These are phyloP conservation scores for Epinephelus lanceolatus DNA, from an alignment of 2,113 vertebrate species.

Conservation along the genomic window DNA sequence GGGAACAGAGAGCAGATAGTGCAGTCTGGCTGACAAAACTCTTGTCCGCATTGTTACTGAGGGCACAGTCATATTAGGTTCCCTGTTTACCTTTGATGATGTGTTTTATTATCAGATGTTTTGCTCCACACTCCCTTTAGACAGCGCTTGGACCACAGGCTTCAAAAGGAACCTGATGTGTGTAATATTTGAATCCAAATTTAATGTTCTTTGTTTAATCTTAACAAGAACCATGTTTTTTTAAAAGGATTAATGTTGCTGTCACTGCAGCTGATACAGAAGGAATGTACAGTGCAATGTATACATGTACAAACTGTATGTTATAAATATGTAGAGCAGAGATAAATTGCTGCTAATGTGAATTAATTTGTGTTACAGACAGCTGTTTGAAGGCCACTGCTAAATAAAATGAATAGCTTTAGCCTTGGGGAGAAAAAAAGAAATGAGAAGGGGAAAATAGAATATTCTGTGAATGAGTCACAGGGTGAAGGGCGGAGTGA, in stretches of 20 bases:
- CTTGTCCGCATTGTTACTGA: constrained; percentile 30
- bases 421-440: constrained; percentile 62
- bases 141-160: background rate
- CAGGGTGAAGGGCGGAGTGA: constrained; percentile 64
- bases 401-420: constrained; percentile 63
- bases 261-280: constrained; percentile 3
- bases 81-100: constrained; percentile 23
- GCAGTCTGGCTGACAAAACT: constrained; percentile 47
- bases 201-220: background rate
- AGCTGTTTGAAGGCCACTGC: constrained; percentile 63
- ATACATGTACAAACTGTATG: background rate
- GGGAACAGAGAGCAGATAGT: constrained; percentile 60
- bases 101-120: constrained; percentile 24
- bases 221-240: background rate
- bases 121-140: background rate
- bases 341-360: constrained; percentile 21
- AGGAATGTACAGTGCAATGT: background rate
- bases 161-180: background rate
- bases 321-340: background rate
- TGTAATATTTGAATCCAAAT: background rate
- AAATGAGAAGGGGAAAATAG: constrained; percentile 66
- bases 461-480: constrained; percentile 82
- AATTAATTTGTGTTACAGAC: constrained; percentile 48
- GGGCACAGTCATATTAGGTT: constrained; percentile 2
- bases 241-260: background rate